These are phyloP conservation scores for Maniola jurtina DNA, from an alignment of 1,140 invertebrate genomes.

Conservation along the genomic window DNA sequence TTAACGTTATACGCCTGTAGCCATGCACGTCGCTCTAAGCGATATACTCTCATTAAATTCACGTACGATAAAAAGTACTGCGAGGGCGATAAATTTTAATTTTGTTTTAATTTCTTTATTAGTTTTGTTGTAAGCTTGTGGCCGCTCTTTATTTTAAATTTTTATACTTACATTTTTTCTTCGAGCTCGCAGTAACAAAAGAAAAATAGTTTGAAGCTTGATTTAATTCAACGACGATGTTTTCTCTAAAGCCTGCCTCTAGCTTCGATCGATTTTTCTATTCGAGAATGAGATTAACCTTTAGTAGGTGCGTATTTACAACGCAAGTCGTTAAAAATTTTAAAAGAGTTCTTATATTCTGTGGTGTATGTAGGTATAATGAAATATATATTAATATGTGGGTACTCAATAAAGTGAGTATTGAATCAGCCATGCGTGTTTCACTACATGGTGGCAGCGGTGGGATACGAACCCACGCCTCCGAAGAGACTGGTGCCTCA, in stretches of 20 bases:
- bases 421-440: too few relatives aligned
- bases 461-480: slow-evolving; percentile 99
- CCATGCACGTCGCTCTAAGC: slow-evolving; percentile 15
- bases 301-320: too few relatives aligned
- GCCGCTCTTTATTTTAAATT: not conserved
- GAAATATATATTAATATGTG: too few relatives aligned
- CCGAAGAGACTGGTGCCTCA: slow-evolving; percentile 99
- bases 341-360: too few relatives aligned
- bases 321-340: too few relatives aligned
- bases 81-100: slow-evolving; percentile 10
- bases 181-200: not conserved
- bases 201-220: not conserved
- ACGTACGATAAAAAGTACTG: slow-evolving; percentile 31
- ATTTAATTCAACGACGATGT: not conserved
- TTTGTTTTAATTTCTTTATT: slow-evolving; percentile 9
- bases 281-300: not conserved
- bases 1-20: slow-evolving; percentile 48
- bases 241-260: not conserved
- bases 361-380: too few relatives aligned
- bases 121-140: not conserved
- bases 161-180: not conserved
- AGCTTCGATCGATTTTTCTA: not conserved
- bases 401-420: too few relatives aligned
- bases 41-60: slow-evolving; percentile 31
- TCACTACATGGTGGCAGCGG: slow-evolving; percentile 87